Evolutionary conservation across 2,888 invertebrate species (phyloP).

Genomic region (Portevinia maculata): DNA sequence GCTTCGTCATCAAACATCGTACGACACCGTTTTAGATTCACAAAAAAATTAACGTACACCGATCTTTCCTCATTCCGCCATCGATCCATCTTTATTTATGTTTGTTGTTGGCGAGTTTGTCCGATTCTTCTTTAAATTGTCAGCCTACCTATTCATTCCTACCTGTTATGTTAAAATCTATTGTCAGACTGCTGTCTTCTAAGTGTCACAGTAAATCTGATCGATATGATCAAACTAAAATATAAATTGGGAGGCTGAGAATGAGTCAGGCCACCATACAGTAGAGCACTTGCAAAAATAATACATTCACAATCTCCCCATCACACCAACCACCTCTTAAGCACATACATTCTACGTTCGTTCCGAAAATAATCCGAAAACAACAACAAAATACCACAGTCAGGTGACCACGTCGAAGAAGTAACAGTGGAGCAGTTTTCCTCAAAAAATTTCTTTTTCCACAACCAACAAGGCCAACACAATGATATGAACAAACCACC

Average conservation of each 20-base stretch:
- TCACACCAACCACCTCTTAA: too few relatives aligned
- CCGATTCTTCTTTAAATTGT: too few relatives aligned
- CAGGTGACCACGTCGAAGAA: not conserved
- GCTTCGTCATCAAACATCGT: conserved; percentile 37
- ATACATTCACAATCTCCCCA: too few relatives aligned
- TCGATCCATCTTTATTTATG: not conserved
- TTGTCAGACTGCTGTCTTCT: too few relatives aligned
- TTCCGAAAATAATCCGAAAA: conserved; percentile 47
- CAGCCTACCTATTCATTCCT: too few relatives aligned
- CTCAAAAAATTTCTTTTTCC: conserved; percentile 14
- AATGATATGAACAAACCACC: conserved; percentile 47
- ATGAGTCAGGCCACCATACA: too few relatives aligned
- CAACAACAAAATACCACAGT: not conserved
- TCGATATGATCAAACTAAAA: too few relatives aligned
- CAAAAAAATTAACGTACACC: too few relatives aligned
- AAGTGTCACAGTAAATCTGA: too few relatives aligned
- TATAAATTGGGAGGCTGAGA: too few relatives aligned
- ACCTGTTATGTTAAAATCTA: too few relatives aligned
- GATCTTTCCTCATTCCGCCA: not conserved
- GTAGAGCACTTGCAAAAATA: too few relatives aligned
- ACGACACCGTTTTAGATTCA: conserved; percentile 58
- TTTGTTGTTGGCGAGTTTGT: not conserved
- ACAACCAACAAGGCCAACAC: conserved; percentile 24
- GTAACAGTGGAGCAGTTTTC: conserved; percentile 16
- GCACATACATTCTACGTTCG: conserved; percentile 8